These are phyloP conservation scores for Drosophila infuscata DNA, from an alignment of 2,888 invertebrate genomes.

Conservation along the genomic window DNA sequence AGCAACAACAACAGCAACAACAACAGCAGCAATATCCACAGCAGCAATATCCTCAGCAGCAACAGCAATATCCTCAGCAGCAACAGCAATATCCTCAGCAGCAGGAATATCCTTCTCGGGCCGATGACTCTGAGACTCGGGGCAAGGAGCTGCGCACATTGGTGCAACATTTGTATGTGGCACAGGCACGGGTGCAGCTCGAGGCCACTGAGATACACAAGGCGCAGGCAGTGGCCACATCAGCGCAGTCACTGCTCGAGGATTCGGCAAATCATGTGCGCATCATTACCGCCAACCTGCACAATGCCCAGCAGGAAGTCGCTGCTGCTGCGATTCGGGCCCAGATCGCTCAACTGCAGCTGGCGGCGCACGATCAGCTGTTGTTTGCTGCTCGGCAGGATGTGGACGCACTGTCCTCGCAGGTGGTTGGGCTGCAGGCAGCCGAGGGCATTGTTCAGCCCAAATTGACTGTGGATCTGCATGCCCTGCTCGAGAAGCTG, in stretches of 20 bases:
- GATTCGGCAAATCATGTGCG: constrained; percentile 84
- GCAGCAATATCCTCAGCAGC: neutral
- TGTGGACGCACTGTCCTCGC: constrained; percentile 84
- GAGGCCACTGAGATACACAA: constrained; percentile 84
- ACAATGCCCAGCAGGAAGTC: constrained; percentile 84
- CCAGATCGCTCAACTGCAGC: constrained; percentile 84
- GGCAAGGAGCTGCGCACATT: constrained; percentile 74
- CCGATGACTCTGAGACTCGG: constrained; percentile 65
- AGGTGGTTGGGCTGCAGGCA: constrained; percentile 84
- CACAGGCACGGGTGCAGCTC: constrained; percentile 84
- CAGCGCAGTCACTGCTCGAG: constrained; percentile 82
- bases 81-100: neutral
- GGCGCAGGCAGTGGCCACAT: constrained; percentile 83
- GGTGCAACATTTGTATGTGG: constrained; percentile 83
- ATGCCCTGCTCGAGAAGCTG: constrained; percentile 76
- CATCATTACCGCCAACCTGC: constrained; percentile 81
- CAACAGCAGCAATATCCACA: neutral
- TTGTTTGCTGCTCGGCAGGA: constrained; percentile 85
- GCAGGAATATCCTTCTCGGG: constrained; percentile 7
- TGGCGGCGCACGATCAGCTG: constrained; percentile 85
- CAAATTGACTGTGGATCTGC: constrained; percentile 76
- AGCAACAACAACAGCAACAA: neutral
- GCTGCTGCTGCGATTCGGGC: constrained; percentile 84
- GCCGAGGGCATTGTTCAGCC: constrained; percentile 82
- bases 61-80: constrained; percentile 22